Percentiles rank a stretch among this genome's conserved stretches.
These are phyloP conservation scores for Dreissena polymorpha DNA, from an alignment of 1,140 invertebrate genomes.

Conservation along the genomic window DNA sequence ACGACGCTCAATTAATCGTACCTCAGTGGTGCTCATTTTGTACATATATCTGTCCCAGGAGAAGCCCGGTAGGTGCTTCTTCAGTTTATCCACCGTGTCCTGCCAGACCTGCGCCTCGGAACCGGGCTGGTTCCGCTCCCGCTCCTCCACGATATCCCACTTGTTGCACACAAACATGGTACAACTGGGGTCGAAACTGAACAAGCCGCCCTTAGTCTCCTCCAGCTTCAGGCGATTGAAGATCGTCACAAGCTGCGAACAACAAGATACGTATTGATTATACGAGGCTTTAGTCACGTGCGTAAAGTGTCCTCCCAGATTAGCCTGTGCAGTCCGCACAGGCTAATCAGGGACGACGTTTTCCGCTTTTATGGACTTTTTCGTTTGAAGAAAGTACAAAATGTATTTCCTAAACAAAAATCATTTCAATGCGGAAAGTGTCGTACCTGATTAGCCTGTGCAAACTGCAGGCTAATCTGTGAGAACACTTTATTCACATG, in stretches of 20 bases:
- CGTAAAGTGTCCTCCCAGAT: too few relatives aligned
- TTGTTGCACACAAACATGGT: slow-evolving; percentile 66
- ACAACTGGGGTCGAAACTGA: slow-evolving; percentile 51
- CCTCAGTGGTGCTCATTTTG: slow-evolving; percentile 59
- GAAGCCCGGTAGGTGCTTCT: slow-evolving; percentile 43
- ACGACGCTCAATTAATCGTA: slow-evolving; percentile 9
- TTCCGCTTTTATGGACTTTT: too few relatives aligned
- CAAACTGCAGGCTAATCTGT: too few relatives aligned
- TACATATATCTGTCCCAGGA: slow-evolving; percentile 44
- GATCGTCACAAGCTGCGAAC: background rate
- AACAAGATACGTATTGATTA: too few relatives aligned
- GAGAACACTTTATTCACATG: too few relatives aligned
- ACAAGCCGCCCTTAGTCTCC: background rate
- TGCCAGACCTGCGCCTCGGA: slow-evolving; percentile 57
- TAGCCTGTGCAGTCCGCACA: too few relatives aligned
- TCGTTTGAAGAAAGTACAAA: too few relatives aligned
- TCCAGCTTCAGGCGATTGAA: background rate
- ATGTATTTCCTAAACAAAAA: too few relatives aligned
- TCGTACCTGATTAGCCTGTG: too few relatives aligned
- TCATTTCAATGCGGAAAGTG: too few relatives aligned
- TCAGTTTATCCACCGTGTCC: slow-evolving; percentile 51
- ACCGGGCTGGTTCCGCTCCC: slow-evolving; percentile 3
- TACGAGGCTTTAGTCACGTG: too few relatives aligned
- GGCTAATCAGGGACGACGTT: too few relatives aligned
- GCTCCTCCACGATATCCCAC: slow-evolving; percentile 56